These are phyloP conservation scores for Syngnathoides biaculeatus DNA, from an alignment of 2,113 vertebrate species.

Conservation along the genomic window DNA sequence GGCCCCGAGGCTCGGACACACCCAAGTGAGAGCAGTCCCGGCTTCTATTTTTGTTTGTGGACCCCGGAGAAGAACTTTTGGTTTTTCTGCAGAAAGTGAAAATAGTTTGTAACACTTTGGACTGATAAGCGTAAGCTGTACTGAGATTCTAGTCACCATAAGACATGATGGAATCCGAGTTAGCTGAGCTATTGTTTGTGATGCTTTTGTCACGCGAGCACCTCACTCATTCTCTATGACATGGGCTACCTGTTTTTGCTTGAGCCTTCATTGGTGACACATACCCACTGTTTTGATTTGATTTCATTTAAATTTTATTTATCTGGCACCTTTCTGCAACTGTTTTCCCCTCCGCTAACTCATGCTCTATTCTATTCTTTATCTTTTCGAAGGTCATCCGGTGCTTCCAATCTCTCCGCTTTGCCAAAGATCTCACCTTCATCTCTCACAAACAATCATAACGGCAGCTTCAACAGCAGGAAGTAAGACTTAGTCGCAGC, in stretches of 20 bases:
- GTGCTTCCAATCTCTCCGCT: constrained; percentile 98
- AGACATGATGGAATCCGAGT: not conserved
- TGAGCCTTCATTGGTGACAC: constrained; percentile 48
- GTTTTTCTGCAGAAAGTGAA: not conserved
- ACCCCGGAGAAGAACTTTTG: constrained; percentile 4
- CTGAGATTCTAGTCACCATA: not conserved
- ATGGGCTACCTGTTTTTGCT: constrained; percentile 31
- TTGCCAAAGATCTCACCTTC: constrained; percentile 99
- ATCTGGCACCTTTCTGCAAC: constrained; percentile 27
- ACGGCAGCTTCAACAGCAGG: constrained; percentile 99
- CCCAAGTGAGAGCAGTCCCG: constrained; percentile 83
- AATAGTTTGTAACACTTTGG: not conserved
- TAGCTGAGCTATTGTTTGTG: not conserved
- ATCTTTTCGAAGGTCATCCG: constrained; percentile 98
- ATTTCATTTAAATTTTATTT: constrained; percentile 52
- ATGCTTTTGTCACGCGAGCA: not conserved
- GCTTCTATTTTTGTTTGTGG: constrained; percentile 5
- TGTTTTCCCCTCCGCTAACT: constrained; percentile 58
- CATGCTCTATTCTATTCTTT: constrained; percentile 79
- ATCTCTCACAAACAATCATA: constrained; percentile 99
- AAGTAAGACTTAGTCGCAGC: constrained; percentile 85
- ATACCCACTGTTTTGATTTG: constrained; percentile 14
- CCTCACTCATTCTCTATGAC: constrained; percentile 12
- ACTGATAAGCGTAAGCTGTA: no score
- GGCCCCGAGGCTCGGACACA: constrained; percentile 90